Percentiles rank a stretch among this genome's conserved stretches.
Conservation (phyloP, 2,888 invertebrate species). For the Tinea pellionella region DNA sequence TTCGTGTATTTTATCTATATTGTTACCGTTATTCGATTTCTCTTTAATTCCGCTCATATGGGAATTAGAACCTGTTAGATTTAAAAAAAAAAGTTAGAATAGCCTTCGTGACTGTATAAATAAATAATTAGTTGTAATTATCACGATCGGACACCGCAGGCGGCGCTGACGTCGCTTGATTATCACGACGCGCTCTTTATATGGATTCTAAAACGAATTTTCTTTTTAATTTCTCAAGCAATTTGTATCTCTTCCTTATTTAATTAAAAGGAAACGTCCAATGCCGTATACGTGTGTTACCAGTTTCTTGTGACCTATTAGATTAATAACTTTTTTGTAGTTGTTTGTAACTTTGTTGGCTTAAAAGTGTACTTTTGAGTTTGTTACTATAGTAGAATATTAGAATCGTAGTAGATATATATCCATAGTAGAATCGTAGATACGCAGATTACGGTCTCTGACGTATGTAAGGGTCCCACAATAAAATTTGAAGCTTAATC, state of each 20-base stretch:
- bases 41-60: not conserved
- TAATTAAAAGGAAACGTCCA: not conserved
- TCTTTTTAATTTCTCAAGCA: conserved; percentile 7
- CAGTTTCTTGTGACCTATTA: not conserved
- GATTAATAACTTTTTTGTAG: not conserved
- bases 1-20: too few species aligned
- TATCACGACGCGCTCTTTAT: not conserved
- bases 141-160: not conserved
- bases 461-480: too few species aligned
- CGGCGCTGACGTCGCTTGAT: not conserved
- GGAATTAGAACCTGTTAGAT: conserved; percentile 4
- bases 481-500: too few species aligned
- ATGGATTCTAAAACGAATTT: not conserved
- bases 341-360: too few species aligned
- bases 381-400: too few species aligned
- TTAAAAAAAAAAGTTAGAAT: not conserved
- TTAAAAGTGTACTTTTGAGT: too few species aligned
- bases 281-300: not conserved
- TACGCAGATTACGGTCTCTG: too few species aligned
- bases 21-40: not conserved
- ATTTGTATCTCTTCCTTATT: conserved; percentile 3
- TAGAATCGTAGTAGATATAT: too few species aligned
- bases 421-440: too few species aligned
- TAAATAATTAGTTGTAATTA: conserved; percentile 17
- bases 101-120: conserved; percentile 13